Percentiles rank a stretch among this genome's conserved stretches.
phyloP scores from a whole-genome alignment of 1,140 invertebrate genomes.

The Zaprionus inermis region DNA sequence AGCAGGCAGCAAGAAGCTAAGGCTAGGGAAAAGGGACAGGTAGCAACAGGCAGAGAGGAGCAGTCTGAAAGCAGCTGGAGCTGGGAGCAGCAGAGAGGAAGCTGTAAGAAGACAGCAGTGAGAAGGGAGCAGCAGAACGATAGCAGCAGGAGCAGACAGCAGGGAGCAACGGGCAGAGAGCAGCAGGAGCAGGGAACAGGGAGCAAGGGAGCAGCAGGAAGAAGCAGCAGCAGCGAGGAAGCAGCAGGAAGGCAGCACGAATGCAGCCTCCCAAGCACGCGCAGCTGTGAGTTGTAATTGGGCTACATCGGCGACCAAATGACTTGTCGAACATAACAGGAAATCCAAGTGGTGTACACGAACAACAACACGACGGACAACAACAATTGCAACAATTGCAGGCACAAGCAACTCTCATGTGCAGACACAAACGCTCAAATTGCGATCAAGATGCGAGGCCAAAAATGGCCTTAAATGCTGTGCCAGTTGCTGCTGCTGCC shows the following conservation, averaged over 20 bases:
- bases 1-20: too few relatives aligned
- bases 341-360: constrained; percentile 43
- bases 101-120: too few relatives aligned
- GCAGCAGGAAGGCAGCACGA: background rate
- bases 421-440: constrained; percentile 75
- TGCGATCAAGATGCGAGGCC: constrained; percentile 76
- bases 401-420: constrained; percentile 54
- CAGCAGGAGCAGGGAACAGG: background rate
- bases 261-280: background rate
- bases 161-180: background rate
- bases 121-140: background rate
- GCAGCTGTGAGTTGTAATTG: constrained; percentile 67
- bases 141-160: background rate
- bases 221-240: background rate
- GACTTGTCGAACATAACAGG: constrained; percentile 57
- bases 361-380: constrained; percentile 33
- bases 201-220: background rate
- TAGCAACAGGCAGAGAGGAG: too few relatives aligned
- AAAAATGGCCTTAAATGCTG: constrained; percentile 72
- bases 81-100: too few relatives aligned
- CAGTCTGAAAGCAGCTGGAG: too few relatives aligned
- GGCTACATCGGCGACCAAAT: constrained; percentile 68
- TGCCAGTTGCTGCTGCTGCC: constrained; percentile 25
- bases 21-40: too few relatives aligned
- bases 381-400: constrained; percentile 61